A percentile compares a stretch with the other conserved stretches of the same genome.
Evolutionary conservation across 1,140 invertebrate species (phyloP).

Genomic region (Drosophila kanapiae): DNA sequence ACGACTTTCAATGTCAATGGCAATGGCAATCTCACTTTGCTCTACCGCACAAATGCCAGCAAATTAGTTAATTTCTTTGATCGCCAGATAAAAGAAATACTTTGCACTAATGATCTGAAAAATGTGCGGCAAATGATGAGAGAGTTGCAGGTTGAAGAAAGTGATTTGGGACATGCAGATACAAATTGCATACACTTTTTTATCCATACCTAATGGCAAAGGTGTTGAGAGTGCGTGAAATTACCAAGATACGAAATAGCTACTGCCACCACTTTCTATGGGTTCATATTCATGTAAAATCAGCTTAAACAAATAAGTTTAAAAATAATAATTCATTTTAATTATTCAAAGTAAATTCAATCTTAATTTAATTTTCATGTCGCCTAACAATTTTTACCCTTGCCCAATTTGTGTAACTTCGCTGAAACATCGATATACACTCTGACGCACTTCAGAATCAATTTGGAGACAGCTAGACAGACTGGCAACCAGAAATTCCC

Average conservation of each 20-base stretch:
- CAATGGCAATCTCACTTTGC: constrained; percentile 56
- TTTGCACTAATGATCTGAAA: constrained; percentile 45
- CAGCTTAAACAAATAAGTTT: background rate
- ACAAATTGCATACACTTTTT: constrained; percentile 15
- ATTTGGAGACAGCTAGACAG: constrained; percentile 28
- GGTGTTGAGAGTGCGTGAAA: background rate
- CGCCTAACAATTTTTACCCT: constrained; percentile 5
- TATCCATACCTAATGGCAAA: background rate
- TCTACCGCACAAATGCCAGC: constrained; percentile 40
- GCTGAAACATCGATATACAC: constrained; percentile 25
- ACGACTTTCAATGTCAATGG: constrained; percentile 78
- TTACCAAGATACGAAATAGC: background rate
- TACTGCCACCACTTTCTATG: background rate
- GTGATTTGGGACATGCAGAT: constrained; percentile 41
- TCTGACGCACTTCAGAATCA: constrained; percentile 43
- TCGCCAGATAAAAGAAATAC: constrained; percentile 36
- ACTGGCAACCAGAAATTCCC: constrained; percentile 1
- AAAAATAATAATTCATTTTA: background rate
- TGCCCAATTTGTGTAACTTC: background rate
- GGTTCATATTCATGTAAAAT: background rate
- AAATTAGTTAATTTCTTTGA: constrained; percentile 70
- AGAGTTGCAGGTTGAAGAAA: constrained; percentile 31
- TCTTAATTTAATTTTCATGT: constrained; percentile 14
- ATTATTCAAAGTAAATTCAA: background rate
- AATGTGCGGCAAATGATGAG: constrained; percentile 45